Evolutionary conservation across 2,113 vertebrate genomes (phyloP).

Genomic region (Corythoichthys haematopterus): DNA sequence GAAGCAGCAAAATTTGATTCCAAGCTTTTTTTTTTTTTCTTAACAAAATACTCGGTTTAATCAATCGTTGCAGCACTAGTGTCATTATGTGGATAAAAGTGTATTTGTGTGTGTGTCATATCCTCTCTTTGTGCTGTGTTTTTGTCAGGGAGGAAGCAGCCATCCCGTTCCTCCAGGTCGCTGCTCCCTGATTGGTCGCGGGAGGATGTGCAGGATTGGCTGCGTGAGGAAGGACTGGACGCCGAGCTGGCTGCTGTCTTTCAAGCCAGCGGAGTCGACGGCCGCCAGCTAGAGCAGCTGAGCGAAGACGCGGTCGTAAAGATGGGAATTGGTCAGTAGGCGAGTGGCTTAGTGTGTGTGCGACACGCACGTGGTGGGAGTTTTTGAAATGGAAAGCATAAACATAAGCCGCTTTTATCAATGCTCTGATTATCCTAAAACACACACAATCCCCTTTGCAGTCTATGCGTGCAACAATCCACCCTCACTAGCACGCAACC

Average conservation of each 20-base stretch:
- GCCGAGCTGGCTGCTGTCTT: conserved; percentile 71
- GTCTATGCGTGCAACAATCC: conserved; percentile 1
- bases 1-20: too few relatives aligned
- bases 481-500: not conserved
- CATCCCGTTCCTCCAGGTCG: conserved; percentile 41
- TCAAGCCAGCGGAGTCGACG: conserved; percentile 81
- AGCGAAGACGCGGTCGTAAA: conserved; percentile 78
- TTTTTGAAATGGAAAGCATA: conserved; percentile 36
- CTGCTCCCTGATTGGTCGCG: conserved; percentile 83
- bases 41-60: too few relatives aligned
- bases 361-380: conserved; percentile 5
- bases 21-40: too few relatives aligned
- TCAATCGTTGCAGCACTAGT: too few relatives aligned
- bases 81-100: too few relatives aligned
- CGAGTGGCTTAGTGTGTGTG: not conserved
- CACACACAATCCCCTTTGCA: conserved; percentile 9
- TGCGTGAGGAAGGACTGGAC: conserved; percentile 71
- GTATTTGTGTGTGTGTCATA: not conserved
- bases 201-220: conserved; percentile 80
- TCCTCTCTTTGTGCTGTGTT: too few relatives aligned
- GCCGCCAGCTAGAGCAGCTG: conserved; percentile 77
- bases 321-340: conserved; percentile 81
- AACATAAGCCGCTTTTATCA: conserved; percentile 39
- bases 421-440: conserved; percentile 27
- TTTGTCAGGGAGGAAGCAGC: conserved; percentile 54